These are phyloP conservation scores for Nymphicus hollandicus DNA, from an alignment of 2,113 vertebrate species.

Conservation along the genomic window DNA sequence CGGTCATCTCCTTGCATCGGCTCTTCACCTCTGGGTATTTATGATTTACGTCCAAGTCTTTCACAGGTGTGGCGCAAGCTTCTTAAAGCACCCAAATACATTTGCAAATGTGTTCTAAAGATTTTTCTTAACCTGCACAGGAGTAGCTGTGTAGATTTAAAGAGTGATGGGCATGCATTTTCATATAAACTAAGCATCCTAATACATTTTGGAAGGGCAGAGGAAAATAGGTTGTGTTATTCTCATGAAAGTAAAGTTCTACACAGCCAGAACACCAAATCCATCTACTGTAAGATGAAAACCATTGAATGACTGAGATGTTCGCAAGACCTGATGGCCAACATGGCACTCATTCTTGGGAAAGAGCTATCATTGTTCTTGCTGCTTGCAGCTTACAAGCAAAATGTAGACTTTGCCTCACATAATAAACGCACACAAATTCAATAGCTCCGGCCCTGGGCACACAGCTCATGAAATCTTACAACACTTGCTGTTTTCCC, in stretches of 20 bases:
- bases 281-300: neutral
- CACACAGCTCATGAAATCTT: too few relatives aligned
- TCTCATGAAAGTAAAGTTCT: neutral
- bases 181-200: neutral
- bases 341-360: accelerated
- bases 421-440: accelerated
- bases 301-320: neutral
- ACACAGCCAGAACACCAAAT: neutral
- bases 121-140: neutral
- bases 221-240: neutral
- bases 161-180: accelerated
- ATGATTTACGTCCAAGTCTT: neutral
- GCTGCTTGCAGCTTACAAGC: neutral
- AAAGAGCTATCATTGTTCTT: neutral
- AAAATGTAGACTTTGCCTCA: neutral
- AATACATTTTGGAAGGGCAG: neutral
- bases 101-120: neutral
- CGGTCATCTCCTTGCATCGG: neutral
- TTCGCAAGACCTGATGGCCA: neutral
- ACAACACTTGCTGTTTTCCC: accelerated
- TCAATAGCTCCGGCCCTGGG: neutral
- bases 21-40: accelerated
- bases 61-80: neutral
- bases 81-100: neutral
- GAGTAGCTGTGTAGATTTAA: neutral